Evolutionary conservation across 2,888 invertebrate species (phyloP), one percentile per base, ranked within the genome.

Genomic region (Dromius quadrimaculatus): DNA sequence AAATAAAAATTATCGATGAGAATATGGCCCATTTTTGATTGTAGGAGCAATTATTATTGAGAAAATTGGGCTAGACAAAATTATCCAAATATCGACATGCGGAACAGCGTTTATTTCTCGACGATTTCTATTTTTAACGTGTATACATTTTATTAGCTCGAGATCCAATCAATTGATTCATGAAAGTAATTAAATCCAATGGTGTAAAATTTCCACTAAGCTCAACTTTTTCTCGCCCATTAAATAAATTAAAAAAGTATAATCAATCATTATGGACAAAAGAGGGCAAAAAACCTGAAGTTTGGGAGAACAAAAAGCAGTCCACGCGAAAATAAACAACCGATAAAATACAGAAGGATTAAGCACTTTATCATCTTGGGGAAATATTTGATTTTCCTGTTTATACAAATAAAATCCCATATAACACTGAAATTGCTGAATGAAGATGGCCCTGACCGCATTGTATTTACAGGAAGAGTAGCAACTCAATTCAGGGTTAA

Each of bases 351-450:
- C 15, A 28, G 17, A 28, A 4, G 6, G 15, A 6, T 41, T 41
- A 15, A 47, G 9, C 47, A 28, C 28, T 54, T 28, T 36, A 59
- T 59, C 36, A 59, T 36, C 36, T 43, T 43, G 4, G 34, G 4
- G 32, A 34, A 54, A n/a, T 59, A 45, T 63, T 43, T 63, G 63
- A 45, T 63, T 63, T 45, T 63, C 45, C 63, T 63, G 63, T 63
- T 63, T 41, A 23, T 45, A 43, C 28, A 63, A 63, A 63, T 63
- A 63, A 23, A 59, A 63, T 22, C 47, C 4, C 47, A 47, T 20
- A 9, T 19, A 57, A n/a, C 17, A 28, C 63, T 19, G 4, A 22
- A 32, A 19, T 6, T 22, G 6, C 13, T 11, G 28, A 11, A 57
- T 57, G 4, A 20, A 8, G 47, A 8, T 11, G 57, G 28, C 63